These are phyloP conservation scores for Enteromius treurensis DNA, from an alignment of 2,797 vertebrate species.

Conservation along the genomic window DNA sequence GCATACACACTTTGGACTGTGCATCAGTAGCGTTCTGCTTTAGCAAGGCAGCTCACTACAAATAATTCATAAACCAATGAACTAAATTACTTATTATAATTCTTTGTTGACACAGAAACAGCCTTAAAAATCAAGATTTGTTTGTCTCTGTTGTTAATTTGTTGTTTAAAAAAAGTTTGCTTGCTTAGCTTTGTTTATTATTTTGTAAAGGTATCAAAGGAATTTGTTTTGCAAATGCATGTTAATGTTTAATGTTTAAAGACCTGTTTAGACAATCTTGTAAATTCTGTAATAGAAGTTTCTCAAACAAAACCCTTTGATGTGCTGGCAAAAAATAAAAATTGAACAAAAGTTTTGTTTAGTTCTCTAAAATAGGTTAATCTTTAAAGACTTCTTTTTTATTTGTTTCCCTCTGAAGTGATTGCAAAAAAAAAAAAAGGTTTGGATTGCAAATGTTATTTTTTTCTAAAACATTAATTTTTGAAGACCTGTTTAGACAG, in stretches of 20 bases:
- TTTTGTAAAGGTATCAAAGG: not conserved
- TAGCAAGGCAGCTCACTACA: not conserved
- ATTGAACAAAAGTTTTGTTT: not conserved
- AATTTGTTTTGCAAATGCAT: not conserved
- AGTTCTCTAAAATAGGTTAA: not conserved
- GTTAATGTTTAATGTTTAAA: not conserved
- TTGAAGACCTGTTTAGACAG: not conserved
- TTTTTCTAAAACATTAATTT: not conserved
- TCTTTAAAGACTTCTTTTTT: not conserved
- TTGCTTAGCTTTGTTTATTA: not conserved
- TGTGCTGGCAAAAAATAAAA: not conserved
- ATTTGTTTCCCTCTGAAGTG: not conserved
- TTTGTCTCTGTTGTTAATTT: not conserved
- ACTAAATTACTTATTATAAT: not conserved
- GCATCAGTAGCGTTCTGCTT: not conserved
- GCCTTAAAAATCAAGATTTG: no score
- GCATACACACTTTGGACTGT: not conserved
- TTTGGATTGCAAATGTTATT: not conserved
- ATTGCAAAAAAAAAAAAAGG: not conserved
- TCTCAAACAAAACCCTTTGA: conserved; percentile 4
- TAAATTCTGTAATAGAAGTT: not conserved
- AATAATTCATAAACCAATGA: not conserved
- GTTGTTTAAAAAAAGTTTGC: not conserved
- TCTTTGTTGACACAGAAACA: not conserved
- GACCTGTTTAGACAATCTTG: not conserved